Conservation (phyloP, 2,888 invertebrate species). For the Nomada ferruginata region DNA sequence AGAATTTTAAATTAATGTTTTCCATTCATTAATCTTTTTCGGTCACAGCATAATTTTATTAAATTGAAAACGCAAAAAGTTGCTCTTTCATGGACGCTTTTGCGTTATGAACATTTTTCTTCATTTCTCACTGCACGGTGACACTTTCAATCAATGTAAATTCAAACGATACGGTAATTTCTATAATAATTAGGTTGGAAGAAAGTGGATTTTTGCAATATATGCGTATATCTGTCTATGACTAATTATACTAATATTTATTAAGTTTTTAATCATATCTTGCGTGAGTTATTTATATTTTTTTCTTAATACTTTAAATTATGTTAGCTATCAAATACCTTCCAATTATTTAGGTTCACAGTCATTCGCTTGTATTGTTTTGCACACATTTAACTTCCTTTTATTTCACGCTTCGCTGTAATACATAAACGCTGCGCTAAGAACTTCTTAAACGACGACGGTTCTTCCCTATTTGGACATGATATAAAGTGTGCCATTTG, state of each 20-base stretch:
- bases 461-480: conserved; percentile 10
- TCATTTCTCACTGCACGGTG: not conserved
- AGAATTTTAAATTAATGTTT: conserved; percentile 22
- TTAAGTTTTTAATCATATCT: too few species aligned
- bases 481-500: conserved; percentile 30
- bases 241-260: too few species aligned
- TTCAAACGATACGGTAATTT: not conserved
- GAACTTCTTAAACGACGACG: not conserved
- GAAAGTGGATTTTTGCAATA: not conserved
- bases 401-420: not conserved
- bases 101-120: not conserved
- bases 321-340: too few species aligned
- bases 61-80: conserved; percentile 7
- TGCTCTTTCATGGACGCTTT: not conserved
- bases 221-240: too few species aligned
- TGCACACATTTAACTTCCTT: not conserved
- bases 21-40: conserved; percentile 22
- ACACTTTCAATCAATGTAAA: not conserved
- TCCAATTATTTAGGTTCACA: too few species aligned
- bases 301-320: too few species aligned
- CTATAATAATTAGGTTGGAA: not conserved
- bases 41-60: not conserved
- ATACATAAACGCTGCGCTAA: not conserved
- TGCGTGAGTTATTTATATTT: too few species aligned
- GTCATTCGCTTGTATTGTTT: too few species aligned